Percentiles rank a stretch among this genome's conserved stretches.
Conservation (phyloP, 2,113 vertebrate genomes). For the Orthonyx spaldingii region DNA sequence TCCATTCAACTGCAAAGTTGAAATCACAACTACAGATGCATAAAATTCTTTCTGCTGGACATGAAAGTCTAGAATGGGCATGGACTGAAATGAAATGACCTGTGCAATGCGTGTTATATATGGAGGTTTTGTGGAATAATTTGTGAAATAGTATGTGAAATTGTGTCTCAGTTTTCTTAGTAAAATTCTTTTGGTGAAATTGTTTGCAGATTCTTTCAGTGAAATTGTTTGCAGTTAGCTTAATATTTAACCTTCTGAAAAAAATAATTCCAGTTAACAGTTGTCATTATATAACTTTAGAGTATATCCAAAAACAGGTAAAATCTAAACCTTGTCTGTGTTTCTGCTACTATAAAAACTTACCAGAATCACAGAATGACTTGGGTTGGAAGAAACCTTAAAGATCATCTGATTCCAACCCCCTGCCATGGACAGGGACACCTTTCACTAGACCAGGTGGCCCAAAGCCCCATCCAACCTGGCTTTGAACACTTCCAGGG, state of each 20-base stretch:
- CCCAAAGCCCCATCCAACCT: not conserved
- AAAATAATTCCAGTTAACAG: not conserved
- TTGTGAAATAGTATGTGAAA: not conserved
- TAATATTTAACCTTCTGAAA: not conserved
- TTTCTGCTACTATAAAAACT: not conserved
- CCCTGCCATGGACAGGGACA: not conserved
- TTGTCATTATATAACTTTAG: not conserved
- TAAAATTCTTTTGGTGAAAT: not conserved
- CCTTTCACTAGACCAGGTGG: not conserved
- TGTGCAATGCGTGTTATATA: not conserved
- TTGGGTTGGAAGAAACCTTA: not conserved
- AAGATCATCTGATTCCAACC: not conserved
- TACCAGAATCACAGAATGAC: not conserved
- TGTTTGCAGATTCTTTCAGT: not conserved
- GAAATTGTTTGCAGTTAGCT: not conserved
- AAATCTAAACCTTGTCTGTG: not conserved
- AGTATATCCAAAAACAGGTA: not conserved
- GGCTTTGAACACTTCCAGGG: not conserved
- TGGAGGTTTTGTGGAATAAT: not conserved
- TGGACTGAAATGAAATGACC: not conserved
- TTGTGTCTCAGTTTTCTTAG: not conserved
- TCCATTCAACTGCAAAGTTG: rapidly evolving
- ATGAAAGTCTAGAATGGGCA: not conserved
- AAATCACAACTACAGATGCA: not conserved
- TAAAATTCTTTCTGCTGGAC: not conserved